phyloP scores from a whole-genome alignment of 23 tunicate genomes.

The Corella eumyota region DNA sequence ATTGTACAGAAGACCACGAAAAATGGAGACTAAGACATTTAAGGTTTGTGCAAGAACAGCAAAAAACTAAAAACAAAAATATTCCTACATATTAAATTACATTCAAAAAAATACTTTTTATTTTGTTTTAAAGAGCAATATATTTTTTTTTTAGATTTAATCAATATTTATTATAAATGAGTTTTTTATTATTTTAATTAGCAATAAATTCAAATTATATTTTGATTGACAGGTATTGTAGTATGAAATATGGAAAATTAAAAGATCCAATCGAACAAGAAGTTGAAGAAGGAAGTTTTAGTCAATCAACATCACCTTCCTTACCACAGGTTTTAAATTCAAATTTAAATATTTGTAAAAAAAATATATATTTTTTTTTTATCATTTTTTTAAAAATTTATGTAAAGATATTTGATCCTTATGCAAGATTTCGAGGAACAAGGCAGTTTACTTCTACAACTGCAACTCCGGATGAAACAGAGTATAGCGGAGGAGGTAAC shows the following conservation, averaged over 20 bases:
- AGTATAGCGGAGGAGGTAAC: too few relatives aligned
- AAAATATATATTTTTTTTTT: not conserved
- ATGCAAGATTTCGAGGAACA: slow-evolving; percentile 29
- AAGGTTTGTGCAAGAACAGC: slow-evolving; percentile 43
- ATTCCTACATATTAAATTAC: too few relatives aligned
- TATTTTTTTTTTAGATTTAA: too few relatives aligned
- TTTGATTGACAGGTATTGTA: slow-evolving; percentile 65
- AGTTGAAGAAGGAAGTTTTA: slow-evolving; percentile 47
- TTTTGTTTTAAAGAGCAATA: too few relatives aligned
- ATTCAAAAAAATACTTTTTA: too few relatives aligned
- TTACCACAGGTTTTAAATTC: slow-evolving; percentile 45
- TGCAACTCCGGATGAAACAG: slow-evolving; percentile 60
- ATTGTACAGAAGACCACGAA: slow-evolving; percentile 67
- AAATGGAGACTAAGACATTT: slow-evolving; percentile 73
- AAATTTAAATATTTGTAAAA: not conserved
- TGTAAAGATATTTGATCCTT: too few relatives aligned
- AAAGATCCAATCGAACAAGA: slow-evolving; percentile 68
- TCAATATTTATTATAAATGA: too few relatives aligned
- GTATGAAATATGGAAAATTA: slow-evolving; percentile 56
- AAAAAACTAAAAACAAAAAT: too few relatives aligned
- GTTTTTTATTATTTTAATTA: too few relatives aligned
- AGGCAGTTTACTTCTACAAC: slow-evolving; percentile 28
- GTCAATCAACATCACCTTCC: slow-evolving; percentile 60
- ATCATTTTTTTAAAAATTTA: not conserved
- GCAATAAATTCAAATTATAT: too few relatives aligned